Evolutionary conservation across 2,113 vertebrate species (phyloP), one percentile per base, ranked within the genome.

Genomic region (Turnix velox): DNA sequence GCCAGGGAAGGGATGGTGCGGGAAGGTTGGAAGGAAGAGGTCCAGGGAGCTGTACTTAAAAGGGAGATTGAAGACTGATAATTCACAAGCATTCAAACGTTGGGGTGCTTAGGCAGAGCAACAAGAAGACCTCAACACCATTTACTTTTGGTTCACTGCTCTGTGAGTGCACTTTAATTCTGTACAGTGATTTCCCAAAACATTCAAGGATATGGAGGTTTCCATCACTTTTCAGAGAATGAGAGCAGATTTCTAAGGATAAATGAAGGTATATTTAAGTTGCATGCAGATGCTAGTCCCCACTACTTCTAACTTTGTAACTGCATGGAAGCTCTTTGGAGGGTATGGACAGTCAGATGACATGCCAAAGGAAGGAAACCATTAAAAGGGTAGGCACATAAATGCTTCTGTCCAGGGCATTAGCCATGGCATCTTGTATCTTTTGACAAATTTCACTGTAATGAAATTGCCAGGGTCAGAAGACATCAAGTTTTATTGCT

Each of bases 301-400:
- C 63, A 23, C 4, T 8, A 59, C 35, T 54, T 74, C 72, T 55
- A 37, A 59, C 42, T 25, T 43, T 37, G 27, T 51, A 69, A 79
- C 10, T 79, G 67, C 62, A 76, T 2, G 4, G 49, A 75, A 87
- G 20, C 35, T 65, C 11, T 31, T 40, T 5, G 3, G 5, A 3
- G 10, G 0, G 20, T 2, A 8, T 3, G 4, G 4, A 9, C 4
- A 11, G 3, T 7, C 4, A 1, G 4, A 25, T 37, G 55, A 58
- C 14, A 10, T 33, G 14, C 33, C 33, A 67, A 48, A 30, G 40
- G 23, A 80, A 67, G 39, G 13, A 83, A 61, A 63, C 16, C 20
- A 51, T 61, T 54, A 33, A 16, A 88, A 92, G 20, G 4, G 6
- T 40, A 10, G 19, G 27, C 23, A 48, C 3, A 0, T 13, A 71